Base-by-base conservation (phyloP, 2,797 vertebrate genomes). In the Acropternis orthonyx region DNA sequence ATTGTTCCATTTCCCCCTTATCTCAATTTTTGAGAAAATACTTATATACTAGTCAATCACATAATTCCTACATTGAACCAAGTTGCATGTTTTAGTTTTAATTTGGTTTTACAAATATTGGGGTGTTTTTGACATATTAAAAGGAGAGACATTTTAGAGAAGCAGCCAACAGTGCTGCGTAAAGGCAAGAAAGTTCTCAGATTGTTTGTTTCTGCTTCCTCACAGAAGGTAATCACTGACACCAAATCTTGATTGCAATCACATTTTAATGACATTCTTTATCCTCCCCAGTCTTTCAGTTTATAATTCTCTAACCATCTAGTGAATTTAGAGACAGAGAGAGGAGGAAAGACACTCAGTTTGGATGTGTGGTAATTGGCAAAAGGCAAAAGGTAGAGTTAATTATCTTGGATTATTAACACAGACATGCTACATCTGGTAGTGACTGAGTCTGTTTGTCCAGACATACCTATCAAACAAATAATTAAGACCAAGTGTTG, bases 341-440 rank as follows among this genome's bases (percentile, higher is more conserved):
- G 23, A 55, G 32, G 51, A 48, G 12, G 32, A 65, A 94, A 87
- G 46, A 54, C 6, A 26, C 17, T 95, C 34, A 88, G 32, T 96
- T 81, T 96, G 84, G 59, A 95, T 92, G 62, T 55, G 66, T 74
- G 59, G 82, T 97, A 98, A 97, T 96, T 97, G 95, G 73, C 69
- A 96, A 97, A 97, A 89, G 52, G 83, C 73, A 92, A 97, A 97
- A 96, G 75, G 88, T 91, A 97, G 84, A 92, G 77, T 95, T 91
- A 95, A 96, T 98, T 98, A 97, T 68, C 85, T 94, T 79, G 96
- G 91, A 96, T 97, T 97, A 98, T 97, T 97, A 97, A 89, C 80
- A 92, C 69, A 97, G 96, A 95, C 88, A 44, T 78, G 67, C 71
- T 97, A 75, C 95, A 97, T 97, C 97, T 97, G 95, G 85, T 87